Evolutionary conservation across 2,113 vertebrate species (phyloP).

Genomic region (Oreochromis spilurus): DNA sequence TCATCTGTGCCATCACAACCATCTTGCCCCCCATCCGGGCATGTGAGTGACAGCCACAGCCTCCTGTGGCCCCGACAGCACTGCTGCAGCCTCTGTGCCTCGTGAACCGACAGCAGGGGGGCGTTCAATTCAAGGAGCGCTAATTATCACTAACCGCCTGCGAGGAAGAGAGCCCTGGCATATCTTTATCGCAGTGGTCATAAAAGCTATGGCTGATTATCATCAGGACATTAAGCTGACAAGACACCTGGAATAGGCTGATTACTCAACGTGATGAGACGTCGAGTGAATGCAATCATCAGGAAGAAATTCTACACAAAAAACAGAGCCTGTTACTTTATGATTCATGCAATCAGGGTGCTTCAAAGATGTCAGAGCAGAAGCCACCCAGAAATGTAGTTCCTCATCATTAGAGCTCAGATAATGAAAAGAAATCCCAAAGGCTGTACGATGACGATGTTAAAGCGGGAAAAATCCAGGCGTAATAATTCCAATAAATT

Average conservation of each 20-base stretch:
- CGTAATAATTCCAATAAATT: neutral
- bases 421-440: neutral
- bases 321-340: neutral
- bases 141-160: conserved; percentile 65
- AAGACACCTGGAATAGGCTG: conserved; percentile 39
- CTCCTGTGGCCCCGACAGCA: conserved; percentile 23
- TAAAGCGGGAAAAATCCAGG: neutral
- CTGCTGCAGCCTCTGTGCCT: conserved; percentile 47
- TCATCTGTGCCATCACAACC: conserved; percentile 1
- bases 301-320: conserved; percentile 8
- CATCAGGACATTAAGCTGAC: conserved; percentile 36
- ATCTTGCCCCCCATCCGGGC: neutral
- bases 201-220: conserved; percentile 35
- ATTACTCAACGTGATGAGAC: conserved; percentile 29
- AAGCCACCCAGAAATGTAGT: neutral
- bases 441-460: neutral
- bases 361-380: neutral
- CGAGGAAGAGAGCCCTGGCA: conserved; percentile 31
- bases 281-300: conserved; percentile 7
- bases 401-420: neutral
- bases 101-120: conserved; percentile 50
- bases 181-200: conserved; percentile 47
- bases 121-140: conserved; percentile 37
- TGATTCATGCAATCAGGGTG: neutral
- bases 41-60: conserved; percentile 48